Evolutionary conservation across 37 sponge, comb jelly and placozoan genomes (phyloP).

Genomic region (Agelas oroides): DNA sequence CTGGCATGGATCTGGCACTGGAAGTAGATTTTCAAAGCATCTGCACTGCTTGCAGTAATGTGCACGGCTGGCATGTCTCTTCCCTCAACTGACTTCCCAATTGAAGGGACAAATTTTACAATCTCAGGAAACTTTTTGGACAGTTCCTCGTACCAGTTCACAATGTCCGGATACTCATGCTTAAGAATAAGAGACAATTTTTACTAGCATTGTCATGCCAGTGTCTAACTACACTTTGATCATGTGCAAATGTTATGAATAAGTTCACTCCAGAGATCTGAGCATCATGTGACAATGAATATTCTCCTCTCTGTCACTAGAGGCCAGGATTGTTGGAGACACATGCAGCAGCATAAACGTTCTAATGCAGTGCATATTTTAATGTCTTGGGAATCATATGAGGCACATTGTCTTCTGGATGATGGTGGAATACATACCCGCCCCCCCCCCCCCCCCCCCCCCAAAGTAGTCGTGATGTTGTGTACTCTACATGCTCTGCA

Average conservation of each 20-base stretch:
- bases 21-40: slow-evolving; percentile 49
- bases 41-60: slow-evolving; percentile 10
- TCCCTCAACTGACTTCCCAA: slow-evolving; percentile 59
- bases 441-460: no score
- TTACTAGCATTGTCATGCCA: not conserved
- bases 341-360: no score
- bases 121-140: slow-evolving; percentile 21
- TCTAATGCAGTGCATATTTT: no score
- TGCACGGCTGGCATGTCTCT: slow-evolving; percentile 72
- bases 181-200: not conserved
- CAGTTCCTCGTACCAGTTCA: slow-evolving; percentile 44
- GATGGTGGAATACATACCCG: no score
- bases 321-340: no score
- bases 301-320: no score
- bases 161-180: slow-evolving; percentile 11
- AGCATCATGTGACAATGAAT: no score
- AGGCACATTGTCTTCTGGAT: no score
- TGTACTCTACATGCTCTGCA: no score
- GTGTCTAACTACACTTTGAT: not conserved
- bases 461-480: no score
- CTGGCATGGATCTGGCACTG: slow-evolving; percentile 87
- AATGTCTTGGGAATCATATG: no score
- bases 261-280: not conserved
- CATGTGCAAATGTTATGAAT: not conserved
- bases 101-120: slow-evolving; percentile 48